Conservation (phyloP, 2,797 vertebrate genomes). For the Eutrigla gurnardus region DNA sequence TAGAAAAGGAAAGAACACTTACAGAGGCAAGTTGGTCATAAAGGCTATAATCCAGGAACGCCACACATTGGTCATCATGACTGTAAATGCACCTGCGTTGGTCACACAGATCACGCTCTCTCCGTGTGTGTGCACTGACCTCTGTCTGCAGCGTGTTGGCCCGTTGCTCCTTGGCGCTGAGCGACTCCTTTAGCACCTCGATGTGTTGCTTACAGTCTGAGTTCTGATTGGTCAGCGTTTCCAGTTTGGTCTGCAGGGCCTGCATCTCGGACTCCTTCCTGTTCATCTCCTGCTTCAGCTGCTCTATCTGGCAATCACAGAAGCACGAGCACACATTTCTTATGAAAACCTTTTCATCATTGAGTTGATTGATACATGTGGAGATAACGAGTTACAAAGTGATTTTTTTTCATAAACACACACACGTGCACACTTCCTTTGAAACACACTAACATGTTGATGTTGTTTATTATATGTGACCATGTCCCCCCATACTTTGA, state of each 20-base stretch:
- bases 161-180: conserved; percentile 98
- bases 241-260: conserved; percentile 98
- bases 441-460: neutral
- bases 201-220: conserved; percentile 99
- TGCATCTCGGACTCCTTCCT: conserved; percentile 98
- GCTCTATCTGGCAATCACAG: conserved; percentile 89
- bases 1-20: conserved; percentile 12
- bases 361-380: conserved; percentile 1
- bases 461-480: conserved; percentile 1
- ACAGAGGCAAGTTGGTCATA: neutral
- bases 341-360: conserved; percentile 27
- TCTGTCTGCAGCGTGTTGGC: conserved; percentile 97
- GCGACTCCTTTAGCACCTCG: conserved; percentile 98
- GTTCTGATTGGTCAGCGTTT: conserved; percentile 98
- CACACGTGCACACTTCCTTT: neutral
- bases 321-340: conserved; percentile 16
- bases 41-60: no score
- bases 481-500: neutral
- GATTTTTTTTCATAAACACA: neutral
- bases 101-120: neutral
- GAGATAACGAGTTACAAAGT: conserved; percentile 7
- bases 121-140: conserved; percentile 80
- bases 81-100: neutral
- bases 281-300: conserved; percentile 95
- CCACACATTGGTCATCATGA: neutral